phyloP scores from a whole-genome alignment of 2,113 vertebrate species.

The Oryzias melastigma region DNA sequence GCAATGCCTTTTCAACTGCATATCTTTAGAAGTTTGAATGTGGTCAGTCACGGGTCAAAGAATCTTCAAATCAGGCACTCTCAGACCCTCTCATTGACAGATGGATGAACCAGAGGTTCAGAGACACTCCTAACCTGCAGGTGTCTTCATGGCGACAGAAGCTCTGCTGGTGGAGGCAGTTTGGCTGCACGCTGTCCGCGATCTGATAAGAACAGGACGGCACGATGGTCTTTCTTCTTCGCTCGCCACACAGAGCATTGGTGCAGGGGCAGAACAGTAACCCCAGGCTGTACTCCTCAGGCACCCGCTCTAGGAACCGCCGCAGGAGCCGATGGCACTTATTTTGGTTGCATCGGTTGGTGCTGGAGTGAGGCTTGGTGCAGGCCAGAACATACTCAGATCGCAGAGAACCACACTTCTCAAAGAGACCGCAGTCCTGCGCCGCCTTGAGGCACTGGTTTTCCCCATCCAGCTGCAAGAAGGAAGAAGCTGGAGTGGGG shows the following conservation, averaged over 20 bases:
- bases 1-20: no score
- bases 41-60: no score
- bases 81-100: no score
- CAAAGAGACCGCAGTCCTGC: slow-evolving; percentile 85
- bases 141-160: slow-evolving; percentile 83
- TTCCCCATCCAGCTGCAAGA: slow-evolving; percentile 69
- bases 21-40: no score
- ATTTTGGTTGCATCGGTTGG: slow-evolving; percentile 81
- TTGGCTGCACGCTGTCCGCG: slow-evolving; percentile 73
- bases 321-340: slow-evolving; percentile 85
- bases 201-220: slow-evolving; percentile 89
- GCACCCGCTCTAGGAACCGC: slow-evolving; percentile 88
- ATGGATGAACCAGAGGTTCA: no score
- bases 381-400: slow-evolving; percentile 89
- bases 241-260: slow-evolving; percentile 86
- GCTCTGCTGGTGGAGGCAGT: slow-evolving; percentile 86
- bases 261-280: slow-evolving; percentile 91
- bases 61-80: no score
- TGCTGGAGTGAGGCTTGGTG: slow-evolving; percentile 69
- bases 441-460: slow-evolving; percentile 91
- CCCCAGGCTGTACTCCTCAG: slow-evolving; percentile 84
- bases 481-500: slow-evolving; percentile 53
- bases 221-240: slow-evolving; percentile 92
- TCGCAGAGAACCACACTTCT: slow-evolving; percentile 87
- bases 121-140: slow-evolving; percentile 83